Conservation (phyloP, 1,140 invertebrate genomes). For the Archivesica marissinica region DNA sequence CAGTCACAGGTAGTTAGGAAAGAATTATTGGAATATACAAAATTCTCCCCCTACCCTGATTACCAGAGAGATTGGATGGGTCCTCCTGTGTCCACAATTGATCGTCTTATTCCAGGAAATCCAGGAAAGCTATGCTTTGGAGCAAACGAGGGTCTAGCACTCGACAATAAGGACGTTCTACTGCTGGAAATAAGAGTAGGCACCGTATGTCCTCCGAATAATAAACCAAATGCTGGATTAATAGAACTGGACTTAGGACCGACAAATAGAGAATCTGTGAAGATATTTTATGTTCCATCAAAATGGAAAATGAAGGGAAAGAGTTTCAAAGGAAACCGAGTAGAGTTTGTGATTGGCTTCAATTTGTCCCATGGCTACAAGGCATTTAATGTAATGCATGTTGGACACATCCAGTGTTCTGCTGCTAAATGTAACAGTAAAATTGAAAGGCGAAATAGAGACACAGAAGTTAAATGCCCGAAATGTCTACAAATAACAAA, state of each 20-base stretch:
- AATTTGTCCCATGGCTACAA: constrained; percentile 67
- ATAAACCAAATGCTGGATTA: constrained; percentile 56
- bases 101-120: constrained; percentile 43
- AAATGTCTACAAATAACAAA: constrained; percentile 14
- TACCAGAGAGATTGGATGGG: constrained; percentile 66
- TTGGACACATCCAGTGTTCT: constrained; percentile 5
- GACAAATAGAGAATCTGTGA: constrained; percentile 56
- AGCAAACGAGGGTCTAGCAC: background rate
- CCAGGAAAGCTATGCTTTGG: constrained; percentile 54
- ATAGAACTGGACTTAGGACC: constrained; percentile 66
- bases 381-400: constrained; percentile 64
- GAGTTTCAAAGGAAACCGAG: constrained; percentile 42
- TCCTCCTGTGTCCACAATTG: constrained; percentile 29
- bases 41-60: constrained; percentile 44
- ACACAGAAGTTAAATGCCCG: constrained; percentile 3
- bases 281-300: constrained; percentile 65
- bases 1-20: constrained; percentile 56
- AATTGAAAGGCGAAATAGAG: constrained; percentile 4
- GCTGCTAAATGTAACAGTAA: background rate
- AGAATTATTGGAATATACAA: constrained; percentile 47
- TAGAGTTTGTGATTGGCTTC: constrained; percentile 67
- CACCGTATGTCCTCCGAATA: constrained; percentile 61
- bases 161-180: background rate
- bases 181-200: constrained; percentile 53
- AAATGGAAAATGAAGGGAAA: constrained; percentile 46